phyloP scores from a whole-genome alignment of 2,113 vertebrate species.

The Salvelinus fontinalis region DNA sequence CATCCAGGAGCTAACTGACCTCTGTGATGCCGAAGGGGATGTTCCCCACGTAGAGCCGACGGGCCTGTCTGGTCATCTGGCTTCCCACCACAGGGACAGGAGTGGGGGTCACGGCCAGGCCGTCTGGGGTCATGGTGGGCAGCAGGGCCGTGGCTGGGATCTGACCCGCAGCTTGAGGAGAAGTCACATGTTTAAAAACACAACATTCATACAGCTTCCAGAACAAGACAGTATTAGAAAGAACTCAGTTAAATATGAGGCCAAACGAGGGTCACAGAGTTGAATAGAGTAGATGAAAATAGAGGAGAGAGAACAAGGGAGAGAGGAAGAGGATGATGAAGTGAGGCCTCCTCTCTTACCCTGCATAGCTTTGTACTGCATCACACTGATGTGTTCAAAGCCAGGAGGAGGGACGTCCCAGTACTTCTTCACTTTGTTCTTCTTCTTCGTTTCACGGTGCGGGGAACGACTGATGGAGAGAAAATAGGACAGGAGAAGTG shows the following conservation, averaged over 20 bases:
- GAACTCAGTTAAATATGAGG: too few species aligned
- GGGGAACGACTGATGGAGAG: constrained; percentile 79
- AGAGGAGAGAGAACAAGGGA: background rate
- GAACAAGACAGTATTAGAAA: too few species aligned
- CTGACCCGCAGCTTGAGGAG: constrained; percentile 84
- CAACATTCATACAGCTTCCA: background rate
- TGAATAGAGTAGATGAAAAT: too few species aligned
- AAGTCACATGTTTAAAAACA: background rate
- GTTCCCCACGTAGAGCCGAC: constrained; percentile 90
- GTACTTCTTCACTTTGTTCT: constrained; percentile 90
- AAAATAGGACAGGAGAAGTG: constrained; percentile 1
- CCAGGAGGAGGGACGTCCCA: constrained; percentile 91
- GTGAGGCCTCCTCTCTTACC: constrained; percentile 60
- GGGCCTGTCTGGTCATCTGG: constrained; percentile 92
- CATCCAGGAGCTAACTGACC: constrained; percentile 56
- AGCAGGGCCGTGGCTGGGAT: constrained; percentile 90
- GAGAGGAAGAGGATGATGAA: background rate
- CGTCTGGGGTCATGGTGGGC: constrained; percentile 91
- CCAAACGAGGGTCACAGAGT: too few species aligned
- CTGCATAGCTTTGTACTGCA: constrained; percentile 98
- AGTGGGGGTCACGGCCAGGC: constrained; percentile 87
- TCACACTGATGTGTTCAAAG: constrained; percentile 91
- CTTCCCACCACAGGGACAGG: constrained; percentile 91
- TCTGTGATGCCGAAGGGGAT: constrained; percentile 94
- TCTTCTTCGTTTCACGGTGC: constrained; percentile 86